Percentiles rank a stretch among this genome's conserved stretches.
Conservation (phyloP, 2,888 invertebrate genomes). For the Stratiomys singularior region DNA sequence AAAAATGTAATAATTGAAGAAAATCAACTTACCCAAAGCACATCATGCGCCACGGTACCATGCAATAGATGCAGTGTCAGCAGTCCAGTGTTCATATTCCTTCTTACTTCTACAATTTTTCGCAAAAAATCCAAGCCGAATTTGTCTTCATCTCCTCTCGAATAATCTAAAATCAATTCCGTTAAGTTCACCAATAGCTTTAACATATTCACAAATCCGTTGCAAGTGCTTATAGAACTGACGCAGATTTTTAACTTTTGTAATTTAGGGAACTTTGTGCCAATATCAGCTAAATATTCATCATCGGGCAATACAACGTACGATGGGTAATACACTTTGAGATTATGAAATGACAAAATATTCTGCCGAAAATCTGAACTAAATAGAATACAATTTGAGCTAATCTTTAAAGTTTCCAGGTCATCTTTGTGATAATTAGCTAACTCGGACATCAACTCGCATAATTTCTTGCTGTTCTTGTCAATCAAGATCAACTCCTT, state of each 20-base stretch:
- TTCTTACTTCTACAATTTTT: conserved; percentile 13
- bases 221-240: background rate
- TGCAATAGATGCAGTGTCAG: conserved; percentile 12
- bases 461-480: conserved; percentile 27
- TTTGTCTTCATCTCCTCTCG: conserved; percentile 3
- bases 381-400: conserved; percentile 27
- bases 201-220: conserved; percentile 14
- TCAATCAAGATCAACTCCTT: background rate
- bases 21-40: conserved; percentile 22
- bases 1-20: no score
- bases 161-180: conserved; percentile 31
- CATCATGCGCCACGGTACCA: conserved; percentile 14
- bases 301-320: conserved; percentile 16
- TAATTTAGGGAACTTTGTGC: conserved; percentile 5
- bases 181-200: background rate
- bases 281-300: conserved; percentile 17
- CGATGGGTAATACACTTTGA: conserved; percentile 15
- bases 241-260: conserved; percentile 16
- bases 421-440: conserved; percentile 7
- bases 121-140: conserved; percentile 18
- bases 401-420: conserved; percentile 15
- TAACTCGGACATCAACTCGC: conserved; percentile 22
- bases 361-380: conserved; percentile 22
- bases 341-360: conserved; percentile 20
- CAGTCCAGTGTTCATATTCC: background rate